Percentiles rank a stretch among this genome's conserved stretches.
These are phyloP conservation scores for Gracilinanus agilis DNA, from an alignment of 2,113 vertebrate species.

Conservation along the genomic window DNA sequence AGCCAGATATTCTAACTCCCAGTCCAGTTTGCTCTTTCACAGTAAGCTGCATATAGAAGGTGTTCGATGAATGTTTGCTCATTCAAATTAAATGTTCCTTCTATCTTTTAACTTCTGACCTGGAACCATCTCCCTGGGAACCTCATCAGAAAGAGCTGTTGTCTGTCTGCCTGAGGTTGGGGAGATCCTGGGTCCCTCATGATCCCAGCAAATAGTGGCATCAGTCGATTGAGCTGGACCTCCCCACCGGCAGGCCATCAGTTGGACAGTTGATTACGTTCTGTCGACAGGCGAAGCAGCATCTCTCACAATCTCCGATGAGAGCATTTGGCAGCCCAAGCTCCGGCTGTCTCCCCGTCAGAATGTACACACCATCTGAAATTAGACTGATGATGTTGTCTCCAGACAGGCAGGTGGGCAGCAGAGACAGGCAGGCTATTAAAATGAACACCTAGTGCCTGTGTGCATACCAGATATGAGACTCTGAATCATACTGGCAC, in stretches of 20 bases:
- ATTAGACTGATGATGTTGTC: slow-evolving; percentile 62
- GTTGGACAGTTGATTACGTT: slow-evolving; percentile 19
- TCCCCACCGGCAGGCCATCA: slow-evolving; percentile 30
- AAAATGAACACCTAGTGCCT: not conserved
- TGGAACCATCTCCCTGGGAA: slow-evolving; percentile 3
- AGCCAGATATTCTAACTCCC: not conserved
- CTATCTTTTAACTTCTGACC: not conserved
- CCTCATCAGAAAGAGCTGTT: not conserved
- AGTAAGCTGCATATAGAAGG: not conserved
- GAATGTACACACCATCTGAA: slow-evolving; percentile 56
- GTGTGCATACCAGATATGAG: not conserved
- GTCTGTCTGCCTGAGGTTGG: not conserved
- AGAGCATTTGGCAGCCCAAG: slow-evolving; percentile 44
- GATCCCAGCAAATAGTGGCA: not conserved
- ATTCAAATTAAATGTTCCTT: not conserved
- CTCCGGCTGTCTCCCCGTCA: slow-evolving; percentile 46
- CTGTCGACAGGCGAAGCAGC: slow-evolving; percentile 43
- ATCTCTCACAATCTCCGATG: not conserved
- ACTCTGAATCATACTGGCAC: slow-evolving; percentile 33
- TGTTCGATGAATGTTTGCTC: not conserved
- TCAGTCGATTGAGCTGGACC: not conserved
- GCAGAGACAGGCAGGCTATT: not conserved
- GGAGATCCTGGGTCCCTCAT: not conserved
- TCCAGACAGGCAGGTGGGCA: slow-evolving; percentile 41
- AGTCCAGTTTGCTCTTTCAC: not conserved